Evolutionary conservation across 64 coral and sea anemone species (phyloP), one percentile per base, ranked within the genome.

Genomic region (Montipora sp.): DNA sequence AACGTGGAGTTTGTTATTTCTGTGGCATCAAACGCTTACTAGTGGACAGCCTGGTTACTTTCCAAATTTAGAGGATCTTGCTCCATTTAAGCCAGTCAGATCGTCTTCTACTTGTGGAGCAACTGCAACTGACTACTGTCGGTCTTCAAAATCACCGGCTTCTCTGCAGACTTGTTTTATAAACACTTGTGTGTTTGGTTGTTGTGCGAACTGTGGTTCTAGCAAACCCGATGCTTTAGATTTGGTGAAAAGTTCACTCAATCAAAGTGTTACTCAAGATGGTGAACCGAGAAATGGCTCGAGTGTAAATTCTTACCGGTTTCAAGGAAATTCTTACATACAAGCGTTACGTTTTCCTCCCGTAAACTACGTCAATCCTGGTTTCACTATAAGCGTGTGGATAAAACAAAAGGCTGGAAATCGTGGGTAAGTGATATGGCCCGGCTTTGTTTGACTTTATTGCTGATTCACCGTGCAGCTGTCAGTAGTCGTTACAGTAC

Each of bases 21-120:
- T 85, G 48, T 70, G 82, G 16, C 61, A 85, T 22, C 46, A 71
- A 22, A 46, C 45, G 7, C 22, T 43, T 4, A 50, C 82, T 10
- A 57, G 11, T 8, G 89, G 36, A 36, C 36, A 36, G 36, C 36
- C 36, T 36, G 36, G 92, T 27, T 90, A 79, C 53, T 99, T 99
- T 76, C 98, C 94, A 20, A 51, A 82, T 22, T 78, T 96, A 27
- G 72, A 51, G 11, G 91, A 93, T 91, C 80, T 99, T 76, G 92
- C 94, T 15, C 73, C 47, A 59, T 67, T 90, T n/a, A 94, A 92
- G 77, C 88, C 88, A n/a, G 89, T 99, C 22, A 84, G 59, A 63
- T 71, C 94, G 7, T 91, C 91, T 61, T 96, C 98, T 10, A 99
- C 94, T 21, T 99, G 98, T 84, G 98, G 98, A 67, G 77, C 66